phyloP scores from a whole-genome alignment of 1,140 invertebrate species.

The Drosophila orosa region DNA sequence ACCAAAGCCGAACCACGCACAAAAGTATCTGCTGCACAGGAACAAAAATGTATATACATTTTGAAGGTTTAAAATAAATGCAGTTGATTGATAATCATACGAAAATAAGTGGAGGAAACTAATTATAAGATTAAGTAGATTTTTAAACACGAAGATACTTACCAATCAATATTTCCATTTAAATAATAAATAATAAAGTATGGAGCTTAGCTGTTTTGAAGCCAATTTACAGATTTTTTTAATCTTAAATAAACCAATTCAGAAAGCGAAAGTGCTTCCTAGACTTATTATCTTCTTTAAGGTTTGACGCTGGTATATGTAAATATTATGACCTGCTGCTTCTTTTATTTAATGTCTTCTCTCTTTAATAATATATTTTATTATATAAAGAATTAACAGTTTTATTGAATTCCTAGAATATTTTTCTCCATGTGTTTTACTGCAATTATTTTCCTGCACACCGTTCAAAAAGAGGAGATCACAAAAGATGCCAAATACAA shows the following conservation, averaged over 20 bases:
- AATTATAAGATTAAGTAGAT: not conserved
- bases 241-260: too few species aligned
- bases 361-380: not conserved
- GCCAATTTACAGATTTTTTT: too few species aligned
- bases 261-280: too few species aligned
- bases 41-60: not conserved
- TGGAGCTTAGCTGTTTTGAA: too few species aligned
- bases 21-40: constrained; percentile 43
- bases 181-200: too few species aligned
- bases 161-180: too few species aligned
- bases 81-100: not conserved
- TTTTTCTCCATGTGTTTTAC: constrained; percentile 13
- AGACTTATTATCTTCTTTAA: too few species aligned
- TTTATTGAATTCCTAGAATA: not conserved
- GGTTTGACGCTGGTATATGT: too few species aligned
- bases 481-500: constrained; percentile 39
- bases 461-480: constrained; percentile 24
- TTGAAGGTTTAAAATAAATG: not conserved
- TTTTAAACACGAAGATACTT: too few species aligned
- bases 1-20: constrained; percentile 61
- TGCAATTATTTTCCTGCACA: constrained; percentile 68
- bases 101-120: not conserved
- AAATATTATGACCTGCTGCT: too few species aligned
- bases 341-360: not conserved
- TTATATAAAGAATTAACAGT: not conserved